These are phyloP conservation scores for Hyperoplus immaculatus DNA, from an alignment of 2,797 vertebrate species.

Conservation along the genomic window DNA sequence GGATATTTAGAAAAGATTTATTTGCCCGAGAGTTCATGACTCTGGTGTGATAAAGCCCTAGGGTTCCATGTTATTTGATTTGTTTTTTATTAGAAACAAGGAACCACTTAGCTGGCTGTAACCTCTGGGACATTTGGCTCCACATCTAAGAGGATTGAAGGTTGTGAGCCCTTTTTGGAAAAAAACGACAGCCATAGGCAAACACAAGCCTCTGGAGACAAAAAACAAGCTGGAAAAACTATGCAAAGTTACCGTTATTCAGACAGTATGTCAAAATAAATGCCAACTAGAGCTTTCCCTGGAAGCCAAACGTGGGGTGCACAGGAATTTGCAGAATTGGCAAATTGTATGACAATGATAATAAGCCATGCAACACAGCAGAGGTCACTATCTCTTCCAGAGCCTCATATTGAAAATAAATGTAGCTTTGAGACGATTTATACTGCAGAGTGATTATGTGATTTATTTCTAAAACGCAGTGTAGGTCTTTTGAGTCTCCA, in stretches of 20 bases:
- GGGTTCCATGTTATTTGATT: slow-evolving; percentile 78
- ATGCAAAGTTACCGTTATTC: slow-evolving; percentile 39
- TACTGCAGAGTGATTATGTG: slow-evolving; percentile 10
- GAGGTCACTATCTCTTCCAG: slow-evolving; percentile 8
- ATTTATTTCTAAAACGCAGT: slow-evolving; percentile 31
- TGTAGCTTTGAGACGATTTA: slow-evolving; percentile 27
- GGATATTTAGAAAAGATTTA: slow-evolving; percentile 63
- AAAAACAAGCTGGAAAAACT: slow-evolving; percentile 43
- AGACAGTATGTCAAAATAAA: slow-evolving; percentile 48
- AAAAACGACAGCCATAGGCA: slow-evolving; percentile 47
- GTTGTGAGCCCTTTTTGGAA: slow-evolving; percentile 51
- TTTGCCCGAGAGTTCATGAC: slow-evolving; percentile 69
- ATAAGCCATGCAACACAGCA: slow-evolving; percentile 1
- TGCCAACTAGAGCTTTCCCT: slow-evolving; percentile 35
- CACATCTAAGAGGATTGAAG: slow-evolving; percentile 66
- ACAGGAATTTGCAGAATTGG: slow-evolving; percentile 35
- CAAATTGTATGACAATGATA: slow-evolving; percentile 23
- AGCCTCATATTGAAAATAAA: background rate
- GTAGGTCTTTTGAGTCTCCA: slow-evolving; percentile 2
- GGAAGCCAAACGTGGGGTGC: background rate
- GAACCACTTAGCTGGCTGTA: slow-evolving; percentile 75
- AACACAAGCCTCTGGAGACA: slow-evolving; percentile 50
- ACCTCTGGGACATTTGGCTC: slow-evolving; percentile 77
- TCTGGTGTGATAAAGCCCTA: slow-evolving; percentile 64
- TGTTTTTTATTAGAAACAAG: slow-evolving; percentile 81